Evolutionary conservation across 2,797 vertebrate genomes (phyloP).

Genomic region (Amblyraja radiata): DNA sequence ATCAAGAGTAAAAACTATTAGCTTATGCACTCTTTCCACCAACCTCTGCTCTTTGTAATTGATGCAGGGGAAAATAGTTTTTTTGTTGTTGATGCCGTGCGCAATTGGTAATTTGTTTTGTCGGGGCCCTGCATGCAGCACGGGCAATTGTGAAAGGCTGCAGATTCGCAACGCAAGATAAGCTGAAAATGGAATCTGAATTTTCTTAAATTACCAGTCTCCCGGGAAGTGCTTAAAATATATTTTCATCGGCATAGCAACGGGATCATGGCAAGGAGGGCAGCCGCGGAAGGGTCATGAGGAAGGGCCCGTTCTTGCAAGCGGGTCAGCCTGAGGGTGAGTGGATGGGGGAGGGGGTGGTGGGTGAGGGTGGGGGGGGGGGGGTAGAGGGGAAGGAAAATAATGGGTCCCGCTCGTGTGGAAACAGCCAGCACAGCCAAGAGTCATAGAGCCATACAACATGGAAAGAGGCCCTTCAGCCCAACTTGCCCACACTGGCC

Average conservation of each 20-base stretch:
- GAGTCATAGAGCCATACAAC: too few relatives aligned
- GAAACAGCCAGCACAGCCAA: too few relatives aligned
- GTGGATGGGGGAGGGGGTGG: neutral
- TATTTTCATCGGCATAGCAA: neutral
- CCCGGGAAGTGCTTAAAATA: neutral
- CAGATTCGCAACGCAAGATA: neutral
- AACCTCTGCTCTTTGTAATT: neutral
- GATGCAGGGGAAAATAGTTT: neutral
- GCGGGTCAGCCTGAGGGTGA: neutral
- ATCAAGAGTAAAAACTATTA: neutral
- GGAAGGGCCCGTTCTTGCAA: neutral
- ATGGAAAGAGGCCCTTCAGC: too few relatives aligned
- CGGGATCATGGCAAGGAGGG: neutral
- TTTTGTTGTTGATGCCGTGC: too few relatives aligned
- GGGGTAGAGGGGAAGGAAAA: too few relatives aligned
- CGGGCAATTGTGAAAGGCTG: neutral
- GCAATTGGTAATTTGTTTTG: neutral
- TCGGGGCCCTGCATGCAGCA: too few relatives aligned
- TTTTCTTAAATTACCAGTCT: constrained; percentile 3
- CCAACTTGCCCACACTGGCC: too few relatives aligned
- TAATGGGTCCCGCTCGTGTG: too few relatives aligned
- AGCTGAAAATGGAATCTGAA: neutral
- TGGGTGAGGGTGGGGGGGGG: fast-evolving
- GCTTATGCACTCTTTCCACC: neutral
- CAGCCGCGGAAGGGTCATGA: neutral